Conservation (phyloP, 2,888 invertebrate species). For the Oligia fasciuncula region DNA sequence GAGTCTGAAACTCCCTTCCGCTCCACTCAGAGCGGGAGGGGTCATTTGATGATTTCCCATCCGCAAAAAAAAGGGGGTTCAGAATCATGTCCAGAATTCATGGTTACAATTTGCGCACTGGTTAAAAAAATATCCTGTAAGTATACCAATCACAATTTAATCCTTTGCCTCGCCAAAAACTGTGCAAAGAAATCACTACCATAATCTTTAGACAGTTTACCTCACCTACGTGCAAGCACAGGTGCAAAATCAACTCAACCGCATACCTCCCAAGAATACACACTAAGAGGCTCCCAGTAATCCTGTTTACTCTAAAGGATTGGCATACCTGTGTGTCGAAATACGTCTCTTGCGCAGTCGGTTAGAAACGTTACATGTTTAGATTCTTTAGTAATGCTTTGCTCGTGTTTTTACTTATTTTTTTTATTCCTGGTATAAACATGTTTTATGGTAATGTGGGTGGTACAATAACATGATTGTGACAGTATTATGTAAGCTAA, state of each 20-base stretch:
- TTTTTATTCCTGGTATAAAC: neutral
- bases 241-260: constrained; percentile 49
- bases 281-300: constrained; percentile 51
- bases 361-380: constrained; percentile 36
- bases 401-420: neutral
- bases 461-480: neutral
- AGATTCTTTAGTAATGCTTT: constrained; percentile 33
- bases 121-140: neutral
- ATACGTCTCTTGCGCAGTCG: constrained; percentile 32
- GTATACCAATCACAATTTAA: neutral
- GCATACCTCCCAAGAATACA: constrained; percentile 25
- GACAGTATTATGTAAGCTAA: neutral
- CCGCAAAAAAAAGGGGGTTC: too few species aligned
- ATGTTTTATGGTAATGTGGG: constrained; percentile 6
- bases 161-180: neutral
- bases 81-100: too few species aligned
- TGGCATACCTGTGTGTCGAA: constrained; percentile 25
- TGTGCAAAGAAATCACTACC: neutral
- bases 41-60: too few species aligned
- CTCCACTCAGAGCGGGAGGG: too few species aligned
- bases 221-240: constrained; percentile 22
- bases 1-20: too few species aligned
- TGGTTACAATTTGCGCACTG: too few species aligned
- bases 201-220: neutral
- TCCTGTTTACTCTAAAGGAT: constrained; percentile 52